These are phyloP conservation scores for Takifugu bimaculatus DNA, from an alignment of 2,113 vertebrate species.

Conservation along the genomic window DNA sequence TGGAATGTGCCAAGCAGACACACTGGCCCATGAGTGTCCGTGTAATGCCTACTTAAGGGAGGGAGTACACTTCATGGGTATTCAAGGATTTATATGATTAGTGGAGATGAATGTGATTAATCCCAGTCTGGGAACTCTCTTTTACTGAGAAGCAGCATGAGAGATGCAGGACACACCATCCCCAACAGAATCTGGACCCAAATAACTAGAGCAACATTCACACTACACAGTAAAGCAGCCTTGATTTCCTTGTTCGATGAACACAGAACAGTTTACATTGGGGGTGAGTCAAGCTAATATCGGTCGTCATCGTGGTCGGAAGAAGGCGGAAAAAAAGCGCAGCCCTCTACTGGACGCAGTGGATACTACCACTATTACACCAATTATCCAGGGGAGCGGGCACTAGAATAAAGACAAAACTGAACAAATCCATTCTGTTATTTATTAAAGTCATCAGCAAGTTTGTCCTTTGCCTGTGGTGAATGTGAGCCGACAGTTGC, in stretches of 20 bases:
- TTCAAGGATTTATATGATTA: conserved; percentile 30
- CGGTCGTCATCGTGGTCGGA: too few species aligned
- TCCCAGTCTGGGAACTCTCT: conserved; percentile 10
- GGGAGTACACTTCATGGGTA: conserved; percentile 18
- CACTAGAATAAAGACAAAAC: too few species aligned
- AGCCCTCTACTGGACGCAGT: too few species aligned
- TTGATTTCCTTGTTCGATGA: neutral
- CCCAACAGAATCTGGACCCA: neutral
- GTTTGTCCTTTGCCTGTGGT: too few species aligned
- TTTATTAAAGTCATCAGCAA: too few species aligned
- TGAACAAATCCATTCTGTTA: too few species aligned
- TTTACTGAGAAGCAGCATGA: conserved; percentile 5
- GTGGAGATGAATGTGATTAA: conserved; percentile 20
- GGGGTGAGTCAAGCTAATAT: neutral
- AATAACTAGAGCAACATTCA: neutral
- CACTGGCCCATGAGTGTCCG: conserved; percentile 21
- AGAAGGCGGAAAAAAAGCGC: neutral
- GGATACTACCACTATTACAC: too few species aligned
- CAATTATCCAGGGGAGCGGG: too few species aligned
- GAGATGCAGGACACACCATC: neutral
- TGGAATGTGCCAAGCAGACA: conserved; percentile 13
- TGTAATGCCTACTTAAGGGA: conserved; percentile 26
- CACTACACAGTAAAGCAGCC: neutral
- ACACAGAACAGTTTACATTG: neutral
- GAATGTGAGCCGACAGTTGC: too few species aligned